Conservation (phyloP, 2,113 vertebrate genomes). For the Hemibagrus wyckioides region DNA sequence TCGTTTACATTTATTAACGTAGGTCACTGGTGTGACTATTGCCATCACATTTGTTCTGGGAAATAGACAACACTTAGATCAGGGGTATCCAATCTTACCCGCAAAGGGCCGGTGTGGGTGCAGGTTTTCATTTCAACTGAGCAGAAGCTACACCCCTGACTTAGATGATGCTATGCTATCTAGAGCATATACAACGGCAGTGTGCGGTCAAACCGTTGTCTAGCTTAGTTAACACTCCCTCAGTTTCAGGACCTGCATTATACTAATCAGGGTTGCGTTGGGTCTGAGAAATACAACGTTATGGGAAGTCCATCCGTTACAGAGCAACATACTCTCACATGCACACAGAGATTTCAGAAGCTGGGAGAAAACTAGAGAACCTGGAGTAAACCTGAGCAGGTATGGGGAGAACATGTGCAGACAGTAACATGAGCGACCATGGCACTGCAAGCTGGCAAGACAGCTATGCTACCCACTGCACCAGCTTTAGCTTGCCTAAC, state of each 20-base stretch:
- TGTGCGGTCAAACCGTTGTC: not conserved
- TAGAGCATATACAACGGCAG: not conserved
- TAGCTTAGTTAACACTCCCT: not conserved
- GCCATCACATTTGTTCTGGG: not conserved
- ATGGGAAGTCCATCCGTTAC: not conserved
- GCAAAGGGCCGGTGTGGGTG: too few species aligned
- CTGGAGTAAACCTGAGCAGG: not conserved
- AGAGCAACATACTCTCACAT: not conserved
- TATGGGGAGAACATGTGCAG: not conserved
- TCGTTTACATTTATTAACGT: not conserved
- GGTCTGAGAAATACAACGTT: not conserved
- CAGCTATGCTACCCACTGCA: not conserved
- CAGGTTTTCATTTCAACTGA: too few species aligned
- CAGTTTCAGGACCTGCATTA: not conserved
- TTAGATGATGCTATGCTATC: not conserved
- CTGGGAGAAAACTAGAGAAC: not conserved
- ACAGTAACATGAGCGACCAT: not conserved
- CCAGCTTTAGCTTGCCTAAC: not conserved
- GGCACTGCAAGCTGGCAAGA: not conserved
- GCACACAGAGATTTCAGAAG: not conserved
- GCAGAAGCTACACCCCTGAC: too few species aligned
- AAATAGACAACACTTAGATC: not conserved
- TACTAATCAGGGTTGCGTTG: not conserved
- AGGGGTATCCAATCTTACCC: too few species aligned
- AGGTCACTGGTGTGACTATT: not conserved